Percentiles rank a stretch among this genome's conserved stretches.
These are phyloP conservation scores for Nanger granti DNA, from an alignment of 2,113 vertebrate genomes.

Conservation along the genomic window DNA sequence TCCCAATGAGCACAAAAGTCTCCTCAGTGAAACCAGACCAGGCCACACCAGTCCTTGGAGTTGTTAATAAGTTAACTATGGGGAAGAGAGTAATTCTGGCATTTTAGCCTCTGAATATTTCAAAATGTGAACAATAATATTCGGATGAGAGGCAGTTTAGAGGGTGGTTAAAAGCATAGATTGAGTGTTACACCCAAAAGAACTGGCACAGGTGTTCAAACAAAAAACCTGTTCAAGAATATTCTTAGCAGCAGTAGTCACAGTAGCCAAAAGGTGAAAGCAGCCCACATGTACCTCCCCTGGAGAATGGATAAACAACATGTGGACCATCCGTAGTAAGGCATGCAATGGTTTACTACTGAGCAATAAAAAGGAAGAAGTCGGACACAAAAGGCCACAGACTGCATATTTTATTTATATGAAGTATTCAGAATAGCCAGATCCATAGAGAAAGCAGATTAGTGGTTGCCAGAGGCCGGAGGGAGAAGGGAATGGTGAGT, in stretches of 20 bases:
- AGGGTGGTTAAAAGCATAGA: not conserved
- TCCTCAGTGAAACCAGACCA: not conserved
- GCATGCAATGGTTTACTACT: not conserved
- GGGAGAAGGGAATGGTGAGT: not conserved
- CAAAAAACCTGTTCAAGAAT: not conserved
- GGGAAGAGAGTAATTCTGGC: not conserved
- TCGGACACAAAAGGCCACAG: not conserved
- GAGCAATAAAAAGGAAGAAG: not conserved
- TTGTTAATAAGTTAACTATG: not conserved
- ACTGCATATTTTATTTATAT: not conserved
- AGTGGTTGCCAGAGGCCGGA: not conserved
- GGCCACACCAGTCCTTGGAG: not conserved
- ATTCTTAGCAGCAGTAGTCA: not conserved
- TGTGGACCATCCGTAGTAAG: not conserved
- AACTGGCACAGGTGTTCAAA: not conserved
- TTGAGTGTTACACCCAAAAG: not conserved
- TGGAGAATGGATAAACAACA: not conserved
- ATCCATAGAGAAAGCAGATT: not conserved
- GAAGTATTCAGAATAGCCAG: not conserved
- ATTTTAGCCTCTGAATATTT: not conserved
- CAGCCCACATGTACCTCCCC: not conserved
- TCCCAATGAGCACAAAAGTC: not conserved
- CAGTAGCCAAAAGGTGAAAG: not conserved
- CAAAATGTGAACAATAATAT: not conserved
- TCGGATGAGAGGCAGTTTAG: not conserved